Evolutionary conservation across 2,113 vertebrate species (phyloP).

Genomic region (Dasyprocta punctata): DNA sequence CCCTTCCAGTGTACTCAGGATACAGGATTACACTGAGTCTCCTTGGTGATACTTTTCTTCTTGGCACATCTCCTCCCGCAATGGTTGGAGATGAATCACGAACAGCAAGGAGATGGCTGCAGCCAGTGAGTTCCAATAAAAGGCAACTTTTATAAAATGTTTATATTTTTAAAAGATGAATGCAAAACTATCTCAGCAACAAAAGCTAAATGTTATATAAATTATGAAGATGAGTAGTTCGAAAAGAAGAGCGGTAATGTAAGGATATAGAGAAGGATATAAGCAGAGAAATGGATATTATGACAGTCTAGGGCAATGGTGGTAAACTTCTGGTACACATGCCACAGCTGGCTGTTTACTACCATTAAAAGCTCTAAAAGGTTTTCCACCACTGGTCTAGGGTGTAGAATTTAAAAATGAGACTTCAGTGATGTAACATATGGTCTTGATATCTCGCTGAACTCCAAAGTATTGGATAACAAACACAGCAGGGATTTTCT

Average conservation of each 20-base stretch:
- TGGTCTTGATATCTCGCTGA: neutral
- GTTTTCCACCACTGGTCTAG: neutral
- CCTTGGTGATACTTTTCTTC: neutral
- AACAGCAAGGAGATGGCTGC: neutral
- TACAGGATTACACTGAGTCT: neutral
- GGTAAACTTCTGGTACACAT: too few relatives aligned
- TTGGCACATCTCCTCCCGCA: neutral
- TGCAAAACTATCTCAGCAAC: neutral
- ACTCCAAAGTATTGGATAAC: neutral
- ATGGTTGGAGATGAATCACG: neutral
- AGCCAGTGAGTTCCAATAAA: neutral
- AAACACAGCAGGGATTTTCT: neutral
- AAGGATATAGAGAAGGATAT: neutral
- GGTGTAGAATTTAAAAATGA: neutral
- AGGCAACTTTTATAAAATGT: neutral
- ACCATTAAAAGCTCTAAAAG: neutral
- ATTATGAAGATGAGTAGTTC: neutral
- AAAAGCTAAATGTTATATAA: constrained; percentile 31
- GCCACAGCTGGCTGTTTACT: neutral
- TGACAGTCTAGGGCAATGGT: neutral
- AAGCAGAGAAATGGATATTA: neutral
- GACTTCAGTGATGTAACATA: neutral
- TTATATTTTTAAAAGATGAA: neutral
- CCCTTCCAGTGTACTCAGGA: neutral
- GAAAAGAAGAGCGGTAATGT: neutral